A percentile compares a stretch with the other conserved stretches of the same genome.
These are phyloP conservation scores for Enteromius mattozi DNA, from an alignment of 2,797 vertebrate species.

Conservation along the genomic window DNA sequence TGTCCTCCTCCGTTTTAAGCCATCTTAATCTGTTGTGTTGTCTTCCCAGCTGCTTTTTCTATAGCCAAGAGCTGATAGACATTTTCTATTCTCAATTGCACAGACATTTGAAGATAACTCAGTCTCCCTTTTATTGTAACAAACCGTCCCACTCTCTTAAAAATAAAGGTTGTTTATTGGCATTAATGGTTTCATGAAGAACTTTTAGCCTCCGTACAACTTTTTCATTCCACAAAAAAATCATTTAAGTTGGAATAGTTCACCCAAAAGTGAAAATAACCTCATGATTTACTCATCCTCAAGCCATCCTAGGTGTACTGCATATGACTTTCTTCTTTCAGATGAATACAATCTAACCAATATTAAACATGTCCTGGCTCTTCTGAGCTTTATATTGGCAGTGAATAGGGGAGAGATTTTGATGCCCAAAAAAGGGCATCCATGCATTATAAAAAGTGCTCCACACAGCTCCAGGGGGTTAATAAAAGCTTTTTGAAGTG, in stretches of 20 bases:
- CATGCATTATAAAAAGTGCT: too few relatives aligned
- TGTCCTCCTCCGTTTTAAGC: constrained; percentile 31
- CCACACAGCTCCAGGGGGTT: too few relatives aligned
- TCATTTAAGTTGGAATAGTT: not conserved
- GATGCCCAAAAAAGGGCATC: too few relatives aligned
- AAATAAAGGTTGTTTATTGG: not conserved
- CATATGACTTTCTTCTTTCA: not conserved
- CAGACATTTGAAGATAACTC: not conserved
- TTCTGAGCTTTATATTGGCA: too few relatives aligned
- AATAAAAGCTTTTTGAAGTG: too few relatives aligned
- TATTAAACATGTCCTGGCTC: not conserved
- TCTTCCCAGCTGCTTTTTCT: not conserved
- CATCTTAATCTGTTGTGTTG: not conserved
- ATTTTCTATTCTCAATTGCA: not conserved
- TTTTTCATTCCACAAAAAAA: not conserved
- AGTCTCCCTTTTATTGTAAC: not conserved
- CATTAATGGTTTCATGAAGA: not conserved
- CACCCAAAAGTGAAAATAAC: not conserved
- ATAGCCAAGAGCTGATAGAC: constrained; percentile 18
- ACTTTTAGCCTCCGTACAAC: not conserved
- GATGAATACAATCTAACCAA: not conserved
- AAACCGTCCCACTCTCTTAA: not conserved
- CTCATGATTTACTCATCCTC: not conserved
- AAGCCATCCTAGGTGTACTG: not conserved
- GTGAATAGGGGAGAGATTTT: too few relatives aligned